Evolutionary conservation across 2,113 vertebrate species (phyloP), one percentile per base, ranked within the genome.

Genomic region (Chaetura pelagica): DNA sequence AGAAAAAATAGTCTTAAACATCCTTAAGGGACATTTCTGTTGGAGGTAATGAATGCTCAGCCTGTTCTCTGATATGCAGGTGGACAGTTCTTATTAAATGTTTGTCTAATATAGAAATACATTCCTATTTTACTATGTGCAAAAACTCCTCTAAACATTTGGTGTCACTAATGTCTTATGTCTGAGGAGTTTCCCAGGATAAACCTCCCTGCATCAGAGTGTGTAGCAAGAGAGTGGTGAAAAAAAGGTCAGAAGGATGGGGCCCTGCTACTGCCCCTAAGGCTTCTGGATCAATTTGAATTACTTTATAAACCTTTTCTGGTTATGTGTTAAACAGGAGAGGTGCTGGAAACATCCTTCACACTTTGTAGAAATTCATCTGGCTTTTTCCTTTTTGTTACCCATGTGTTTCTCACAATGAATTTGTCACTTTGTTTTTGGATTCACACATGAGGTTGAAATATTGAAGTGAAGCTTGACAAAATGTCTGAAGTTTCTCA

Each of bases 121-220:
- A 10, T 63, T 88, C 26, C 62, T 9, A 16, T 71, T 58, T 87
- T 58, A n/a, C 17, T 66, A 6, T 22, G 46, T 88, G 87, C 52
- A 95, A 80, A n/a, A 91, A 62, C 64, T 55, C 38, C 15, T 87
- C 58, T 87, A 94, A 94, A 91, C 78, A 52, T 93, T 88, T 94
- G 59, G 82, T 87, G 84, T 96, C 91, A 90, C 75, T 94, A 76
- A 94, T 74, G 94, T 73, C 67, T 87, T 95, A n/a, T 17, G 20
- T 44, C 72, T 91, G 72, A 85, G 49, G 46, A 59, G 19, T 90
- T 88, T 73, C 48, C 38, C 14, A 21, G 24, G 27, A 38, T 34
- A 72, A 89, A 74, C 34, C 18, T 87, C 24, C 29, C 30, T 48
- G 61, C 26, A 44, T 9, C 27, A 55, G 46, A 17, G 23, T 34